A percentile compares a stretch with the other conserved stretches of the same genome.
These are phyloP conservation scores for Dinomys branickii DNA, from an alignment of 2,113 vertebrate genomes.

Conservation along the genomic window DNA sequence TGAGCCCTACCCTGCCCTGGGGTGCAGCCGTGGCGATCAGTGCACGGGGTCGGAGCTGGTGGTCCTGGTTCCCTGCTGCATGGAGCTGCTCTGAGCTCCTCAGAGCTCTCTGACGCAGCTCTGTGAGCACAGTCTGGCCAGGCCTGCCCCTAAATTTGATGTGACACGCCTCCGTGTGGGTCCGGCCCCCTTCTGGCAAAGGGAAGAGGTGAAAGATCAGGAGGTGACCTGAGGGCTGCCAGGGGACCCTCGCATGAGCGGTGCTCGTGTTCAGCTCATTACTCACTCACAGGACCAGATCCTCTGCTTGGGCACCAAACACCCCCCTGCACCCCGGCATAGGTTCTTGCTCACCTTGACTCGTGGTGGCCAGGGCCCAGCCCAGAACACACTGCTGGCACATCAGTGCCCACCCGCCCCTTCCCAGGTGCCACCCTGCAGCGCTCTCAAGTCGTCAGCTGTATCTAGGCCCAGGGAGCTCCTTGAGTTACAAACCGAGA, in stretches of 20 bases:
- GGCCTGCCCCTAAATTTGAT: rapidly evolving
- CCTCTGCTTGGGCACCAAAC: background rate
- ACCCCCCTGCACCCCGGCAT: background rate
- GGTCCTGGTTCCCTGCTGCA: no score
- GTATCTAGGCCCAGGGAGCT: conserved; percentile 56
- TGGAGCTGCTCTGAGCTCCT: background rate
- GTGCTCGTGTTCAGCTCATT: background rate
- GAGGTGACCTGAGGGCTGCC: background rate
- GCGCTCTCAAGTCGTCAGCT: conserved; percentile 66
- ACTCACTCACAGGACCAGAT: rapidly evolving
- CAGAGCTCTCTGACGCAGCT: background rate
- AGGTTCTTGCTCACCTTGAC: background rate
- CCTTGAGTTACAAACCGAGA: conserved; percentile 79
- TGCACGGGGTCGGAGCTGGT: no score
- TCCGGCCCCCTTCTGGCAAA: background rate
- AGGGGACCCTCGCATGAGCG: background rate
- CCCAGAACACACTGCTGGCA: background rate
- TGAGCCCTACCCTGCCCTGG: background rate
- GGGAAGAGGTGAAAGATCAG: background rate
- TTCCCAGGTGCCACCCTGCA: background rate
- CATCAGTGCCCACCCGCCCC: background rate
- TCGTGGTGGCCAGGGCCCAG: background rate
- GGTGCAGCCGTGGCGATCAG: background rate
- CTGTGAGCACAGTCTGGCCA: background rate
- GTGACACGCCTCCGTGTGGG: no score